Evolutionary conservation across 2,113 vertebrate species (phyloP), one percentile per base, ranked within the genome.

Genomic region (Ifrita kowaldi): DNA sequence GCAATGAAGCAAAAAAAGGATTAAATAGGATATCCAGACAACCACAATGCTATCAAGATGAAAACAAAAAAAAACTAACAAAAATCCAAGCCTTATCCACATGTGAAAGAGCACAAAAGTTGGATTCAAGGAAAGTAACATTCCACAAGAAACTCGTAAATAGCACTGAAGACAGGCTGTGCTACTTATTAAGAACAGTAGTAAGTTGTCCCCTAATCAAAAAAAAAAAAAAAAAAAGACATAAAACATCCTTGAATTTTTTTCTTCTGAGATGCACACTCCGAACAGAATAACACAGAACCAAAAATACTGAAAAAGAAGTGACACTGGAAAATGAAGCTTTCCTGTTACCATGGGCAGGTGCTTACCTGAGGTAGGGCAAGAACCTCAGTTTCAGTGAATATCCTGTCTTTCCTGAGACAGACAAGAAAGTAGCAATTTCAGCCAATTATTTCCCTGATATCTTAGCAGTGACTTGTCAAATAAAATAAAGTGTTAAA

Each of bases 31-130:
- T 56, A 73, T 59, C 12, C 19, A 70, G 42, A 57, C 4, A 62
- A 39, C 35, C 27, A 87, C 17, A 57, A 13, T 19, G 7, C 12
- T 74, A 56, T 32, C 10, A 57, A 57, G 26, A 42, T n/a, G 6
- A 27, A 59, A 77, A 44, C 20, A 85, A 12, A 0, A n/a, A 32
- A 22, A 15, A 4, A 5, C 4, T 23, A 80, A 5, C 1, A 24
- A 70, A 44, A 42, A 3, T 1, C 3, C 5, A 62, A 57, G 16
- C 2, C 9, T 64, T 56, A 73, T 26, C 7, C 3, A 19, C 59
- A 30, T 16, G 3, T 16, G 15, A 82, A 87, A 65, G 8, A 74
- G 7, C 22, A 32, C 3, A 13, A 53, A 62, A 74, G 14, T 10
- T 53, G 55, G 7, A 68, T 55, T 87, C 19, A 67, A 87, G 30